These are phyloP conservation scores for Noctua janthe DNA, from an alignment of 2,888 invertebrate genomes.

Conservation along the genomic window DNA sequence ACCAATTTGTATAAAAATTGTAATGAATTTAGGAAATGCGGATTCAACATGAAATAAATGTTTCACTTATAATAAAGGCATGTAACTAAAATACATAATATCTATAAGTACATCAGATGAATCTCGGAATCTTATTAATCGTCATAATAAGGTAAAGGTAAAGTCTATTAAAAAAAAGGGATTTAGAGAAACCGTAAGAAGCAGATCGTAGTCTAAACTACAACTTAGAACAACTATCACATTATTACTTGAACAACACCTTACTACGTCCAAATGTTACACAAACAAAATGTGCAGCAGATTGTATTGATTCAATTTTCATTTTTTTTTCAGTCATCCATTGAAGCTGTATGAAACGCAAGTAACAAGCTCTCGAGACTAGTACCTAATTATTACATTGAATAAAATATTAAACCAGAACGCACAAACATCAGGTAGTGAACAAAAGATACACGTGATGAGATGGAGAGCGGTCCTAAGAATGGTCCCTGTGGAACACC, in stretches of 20 bases:
- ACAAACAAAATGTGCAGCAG: constrained; percentile 28
- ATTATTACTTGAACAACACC: background rate
- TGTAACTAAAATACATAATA: background rate
- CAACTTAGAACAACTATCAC: background rate
- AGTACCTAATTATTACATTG: background rate
- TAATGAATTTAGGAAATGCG: background rate
- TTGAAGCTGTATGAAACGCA: constrained; percentile 23
- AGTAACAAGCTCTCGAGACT: constrained; percentile 37
- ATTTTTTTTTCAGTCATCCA: constrained; percentile 34
- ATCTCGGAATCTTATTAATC: background rate
- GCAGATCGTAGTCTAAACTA: background rate
- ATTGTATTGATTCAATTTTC: constrained; percentile 30
- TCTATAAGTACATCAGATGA: background rate
- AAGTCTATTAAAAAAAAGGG: background rate
- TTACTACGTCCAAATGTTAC: constrained; percentile 13
- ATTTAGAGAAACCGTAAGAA: background rate
- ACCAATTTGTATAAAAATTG: background rate
- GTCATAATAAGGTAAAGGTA: background rate
- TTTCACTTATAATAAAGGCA: background rate
- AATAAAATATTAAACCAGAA: background rate
- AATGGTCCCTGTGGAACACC: background rate
- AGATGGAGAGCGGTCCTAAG: background rate
- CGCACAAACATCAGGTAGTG: background rate
- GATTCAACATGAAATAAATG: background rate
- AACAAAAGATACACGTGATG: background rate